Evolutionary conservation across 2,888 invertebrate genomes (phyloP), one percentile per base, ranked within the genome.

Genomic region (Opisthograptis luteolata): DNA sequence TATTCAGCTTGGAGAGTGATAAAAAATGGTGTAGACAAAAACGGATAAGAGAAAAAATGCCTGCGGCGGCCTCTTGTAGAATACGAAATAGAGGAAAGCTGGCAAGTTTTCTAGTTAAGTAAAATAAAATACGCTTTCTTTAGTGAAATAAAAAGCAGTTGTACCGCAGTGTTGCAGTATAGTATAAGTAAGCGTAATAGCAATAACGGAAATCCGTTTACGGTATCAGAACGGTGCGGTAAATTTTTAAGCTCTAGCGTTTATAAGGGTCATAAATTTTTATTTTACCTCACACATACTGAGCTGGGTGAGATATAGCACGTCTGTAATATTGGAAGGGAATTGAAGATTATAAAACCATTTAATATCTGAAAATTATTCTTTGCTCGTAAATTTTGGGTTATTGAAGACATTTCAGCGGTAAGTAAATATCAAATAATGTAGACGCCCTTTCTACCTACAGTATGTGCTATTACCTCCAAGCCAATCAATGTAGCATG

Each of bases 1-100:
- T 68, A 54, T 59, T 49, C 44, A 50, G 51, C 56, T 60, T 39
- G 58, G 32, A 32, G 28, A 37, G 44, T 53, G 49, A 62, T 56
- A 63, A 59, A n/a, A 55, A 68, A 61, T 53, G 34, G 47, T 59
- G 60, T 61, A 51, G 44, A 30, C 49, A 59, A 64, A 64, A 64
- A 60, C 46, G 58, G 62, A 59, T 40, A 40, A 39, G 46, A 58
- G 17, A 57, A 57, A 64, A 59, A 54, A 55, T 17, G 47, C 19
- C 28, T 10, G 49, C 45, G 40, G 49, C 37, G 22, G 40, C n/a
- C n/a, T n/a, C n/a, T 41, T 49, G 41, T 30, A 31, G 54, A 58
- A 60, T 58, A 54, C 52, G 20, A 55, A 53, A 57, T 51, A 34
- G 10, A 36, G 9, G 30, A 22, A 12, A 15, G 9, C 44, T 45